These are phyloP conservation scores for Volucella inanis DNA, from an alignment of 2,888 invertebrate genomes.

Conservation along the genomic window DNA sequence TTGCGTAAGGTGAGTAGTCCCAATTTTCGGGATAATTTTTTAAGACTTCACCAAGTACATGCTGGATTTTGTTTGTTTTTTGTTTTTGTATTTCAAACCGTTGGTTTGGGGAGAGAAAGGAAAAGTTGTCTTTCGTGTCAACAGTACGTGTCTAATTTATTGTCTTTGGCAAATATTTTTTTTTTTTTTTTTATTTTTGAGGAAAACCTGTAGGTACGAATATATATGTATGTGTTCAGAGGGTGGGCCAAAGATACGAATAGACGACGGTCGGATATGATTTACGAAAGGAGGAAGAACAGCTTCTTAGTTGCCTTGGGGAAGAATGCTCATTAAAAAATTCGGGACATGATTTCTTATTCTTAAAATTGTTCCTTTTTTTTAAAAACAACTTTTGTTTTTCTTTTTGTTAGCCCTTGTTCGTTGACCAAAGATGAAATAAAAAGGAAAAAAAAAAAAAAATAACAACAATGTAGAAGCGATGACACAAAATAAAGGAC, in stretches of 20 bases:
- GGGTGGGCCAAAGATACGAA: too few relatives aligned
- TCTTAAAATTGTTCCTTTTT: too few relatives aligned
- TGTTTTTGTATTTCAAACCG: not conserved
- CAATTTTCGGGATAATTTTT: constrained; percentile 15
- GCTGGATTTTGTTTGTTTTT: constrained; percentile 10
- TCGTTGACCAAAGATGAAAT: constrained; percentile 8
- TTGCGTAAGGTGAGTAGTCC: constrained; percentile 47
- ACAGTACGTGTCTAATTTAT: constrained; percentile 65
- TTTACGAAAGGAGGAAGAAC: not conserved
- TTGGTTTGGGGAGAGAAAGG: not conserved
- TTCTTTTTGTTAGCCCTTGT: not conserved
- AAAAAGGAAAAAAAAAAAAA: not conserved
- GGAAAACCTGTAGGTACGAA: not conserved
- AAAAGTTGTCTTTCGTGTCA: constrained; percentile 51
- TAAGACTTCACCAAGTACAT: constrained; percentile 31
- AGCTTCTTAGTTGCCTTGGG: constrained; percentile 43
- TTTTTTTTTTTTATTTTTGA: constrained; percentile 22
- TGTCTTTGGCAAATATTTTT: constrained; percentile 50
- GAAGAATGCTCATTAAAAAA: constrained; percentile 58
- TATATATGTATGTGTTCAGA: not conserved
- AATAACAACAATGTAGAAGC: constrained; percentile 7
- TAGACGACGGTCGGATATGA: too few relatives aligned
- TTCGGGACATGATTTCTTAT: constrained; percentile 40
- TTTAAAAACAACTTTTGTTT: not conserved
- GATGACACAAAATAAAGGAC: constrained; percentile 6